Conservation (phyloP, 2,113 vertebrate species). For the Chlorocebus sabaeus region DNA sequence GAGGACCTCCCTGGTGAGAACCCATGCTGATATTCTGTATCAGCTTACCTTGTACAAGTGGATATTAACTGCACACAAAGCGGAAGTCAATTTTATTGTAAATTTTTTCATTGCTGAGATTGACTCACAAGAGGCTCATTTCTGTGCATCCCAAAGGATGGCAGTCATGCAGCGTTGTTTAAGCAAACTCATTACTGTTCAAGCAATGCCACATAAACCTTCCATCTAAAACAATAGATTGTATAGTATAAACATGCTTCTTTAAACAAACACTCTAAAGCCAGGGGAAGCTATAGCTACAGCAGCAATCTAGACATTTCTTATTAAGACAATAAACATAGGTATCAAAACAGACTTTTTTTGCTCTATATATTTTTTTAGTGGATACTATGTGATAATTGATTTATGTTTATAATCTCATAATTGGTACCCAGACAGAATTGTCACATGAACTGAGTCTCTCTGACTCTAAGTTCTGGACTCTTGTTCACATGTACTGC, state of each 20-base stretch:
- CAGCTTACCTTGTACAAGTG: not conserved
- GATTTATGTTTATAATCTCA: not conserved
- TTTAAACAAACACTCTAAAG: constrained; percentile 15
- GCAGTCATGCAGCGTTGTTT: not conserved
- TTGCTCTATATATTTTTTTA: not conserved
- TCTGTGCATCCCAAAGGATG: constrained; percentile 42
- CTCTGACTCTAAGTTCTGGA: not conserved
- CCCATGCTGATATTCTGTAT: not conserved
- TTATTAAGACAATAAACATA: not conserved
- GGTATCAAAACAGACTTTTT: not conserved
- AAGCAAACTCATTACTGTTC: constrained; percentile 50
- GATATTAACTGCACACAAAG: constrained; percentile 33
- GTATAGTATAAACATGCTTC: not conserved
- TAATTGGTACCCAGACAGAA: not conserved
- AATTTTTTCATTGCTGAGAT: constrained; percentile 30
- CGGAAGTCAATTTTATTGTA: constrained; percentile 38
- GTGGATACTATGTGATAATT: not conserved
- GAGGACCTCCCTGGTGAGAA: constrained; percentile 8
- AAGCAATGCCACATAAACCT: not conserved
- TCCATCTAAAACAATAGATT: constrained; percentile 4
- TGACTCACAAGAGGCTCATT: constrained; percentile 42
- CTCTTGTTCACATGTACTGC: not conserved
- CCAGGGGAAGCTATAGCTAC: not conserved
- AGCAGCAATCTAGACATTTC: not conserved
- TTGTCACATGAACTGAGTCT: not conserved